Evolutionary conservation across 1,140 invertebrate genomes (phyloP).

Genomic region (Carposina sasakii): DNA sequence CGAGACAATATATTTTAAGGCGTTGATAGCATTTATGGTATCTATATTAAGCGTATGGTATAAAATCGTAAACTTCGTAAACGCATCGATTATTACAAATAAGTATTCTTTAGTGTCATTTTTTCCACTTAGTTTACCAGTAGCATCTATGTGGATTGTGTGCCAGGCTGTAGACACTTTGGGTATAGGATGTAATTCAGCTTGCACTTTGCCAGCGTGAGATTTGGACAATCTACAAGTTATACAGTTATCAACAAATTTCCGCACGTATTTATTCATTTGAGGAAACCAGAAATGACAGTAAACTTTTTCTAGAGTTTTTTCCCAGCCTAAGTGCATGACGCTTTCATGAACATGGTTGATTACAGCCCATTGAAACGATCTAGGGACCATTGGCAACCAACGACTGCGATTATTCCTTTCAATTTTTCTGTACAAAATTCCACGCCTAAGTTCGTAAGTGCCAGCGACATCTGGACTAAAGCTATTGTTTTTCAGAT

Average conservation of each 20-base stretch:
- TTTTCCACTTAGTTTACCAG: constrained; percentile 20
- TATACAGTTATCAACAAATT: constrained; percentile 19
- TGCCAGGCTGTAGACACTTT: background rate
- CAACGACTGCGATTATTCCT: constrained; percentile 8
- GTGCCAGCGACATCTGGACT: background rate
- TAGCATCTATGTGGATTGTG: constrained; percentile 2
- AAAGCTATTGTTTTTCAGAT: background rate
- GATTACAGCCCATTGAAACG: constrained; percentile 28
- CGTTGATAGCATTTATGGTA: background rate
- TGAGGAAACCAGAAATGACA: constrained; percentile 1
- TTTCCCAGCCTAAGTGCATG: constrained; percentile 8
- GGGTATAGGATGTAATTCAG: background rate
- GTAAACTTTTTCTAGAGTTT: constrained; percentile 7
- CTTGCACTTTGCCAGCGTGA: constrained; percentile 13
- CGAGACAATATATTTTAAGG: background rate
- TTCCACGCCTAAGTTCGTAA: background rate
- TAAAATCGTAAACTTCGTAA: constrained; percentile 25
- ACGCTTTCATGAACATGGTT: constrained; percentile 15
- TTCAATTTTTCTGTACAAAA: background rate
- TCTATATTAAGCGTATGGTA: constrained; percentile 6
- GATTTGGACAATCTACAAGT: constrained; percentile 29
- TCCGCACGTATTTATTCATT: background rate
- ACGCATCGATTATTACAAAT: constrained; percentile 22
- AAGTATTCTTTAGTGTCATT: constrained; percentile 21
- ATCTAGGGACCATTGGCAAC: constrained; percentile 32